Conservation (phyloP, 2,113 vertebrate genomes). For the Psammodynastes pulverulentus region DNA sequence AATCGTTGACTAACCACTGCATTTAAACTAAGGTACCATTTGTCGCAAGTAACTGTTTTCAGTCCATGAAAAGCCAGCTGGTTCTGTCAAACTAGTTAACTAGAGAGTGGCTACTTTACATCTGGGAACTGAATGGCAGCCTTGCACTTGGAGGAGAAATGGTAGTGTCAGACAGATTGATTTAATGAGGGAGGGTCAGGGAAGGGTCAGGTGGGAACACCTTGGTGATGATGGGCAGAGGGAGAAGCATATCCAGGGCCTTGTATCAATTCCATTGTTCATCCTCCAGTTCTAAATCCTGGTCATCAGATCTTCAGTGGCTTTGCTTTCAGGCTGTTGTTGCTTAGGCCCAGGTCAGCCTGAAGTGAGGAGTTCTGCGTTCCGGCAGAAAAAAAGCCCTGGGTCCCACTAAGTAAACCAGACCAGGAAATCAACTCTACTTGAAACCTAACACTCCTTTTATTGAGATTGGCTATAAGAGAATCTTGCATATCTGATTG, state of each 20-base stretch:
- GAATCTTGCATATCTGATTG: neutral
- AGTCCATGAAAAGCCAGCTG: neutral
- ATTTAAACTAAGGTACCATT: neutral
- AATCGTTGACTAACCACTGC: neutral
- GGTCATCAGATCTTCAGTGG: neutral
- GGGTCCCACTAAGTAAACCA: neutral
- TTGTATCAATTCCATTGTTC: neutral
- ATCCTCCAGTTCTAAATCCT: neutral
- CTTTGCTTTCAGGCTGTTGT: neutral
- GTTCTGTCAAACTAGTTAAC: neutral
- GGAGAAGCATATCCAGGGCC: neutral
- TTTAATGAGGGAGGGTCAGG: neutral
- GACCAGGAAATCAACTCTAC: neutral
- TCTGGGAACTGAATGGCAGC: neutral
- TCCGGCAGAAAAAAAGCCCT: no score
- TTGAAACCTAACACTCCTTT: neutral
- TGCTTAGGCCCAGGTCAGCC: neutral
- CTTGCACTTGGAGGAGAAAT: neutral
- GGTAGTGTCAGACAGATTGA: neutral
- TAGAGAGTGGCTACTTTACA: neutral
- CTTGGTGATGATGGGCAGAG: neutral
- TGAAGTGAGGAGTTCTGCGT: neutral
- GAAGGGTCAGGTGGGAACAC: neutral
- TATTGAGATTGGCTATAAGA: neutral
- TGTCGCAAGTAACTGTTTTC: neutral